These are phyloP conservation scores for Mastacembelus armatus DNA, from an alignment of 2,797 vertebrate genomes.

Conservation along the genomic window DNA sequence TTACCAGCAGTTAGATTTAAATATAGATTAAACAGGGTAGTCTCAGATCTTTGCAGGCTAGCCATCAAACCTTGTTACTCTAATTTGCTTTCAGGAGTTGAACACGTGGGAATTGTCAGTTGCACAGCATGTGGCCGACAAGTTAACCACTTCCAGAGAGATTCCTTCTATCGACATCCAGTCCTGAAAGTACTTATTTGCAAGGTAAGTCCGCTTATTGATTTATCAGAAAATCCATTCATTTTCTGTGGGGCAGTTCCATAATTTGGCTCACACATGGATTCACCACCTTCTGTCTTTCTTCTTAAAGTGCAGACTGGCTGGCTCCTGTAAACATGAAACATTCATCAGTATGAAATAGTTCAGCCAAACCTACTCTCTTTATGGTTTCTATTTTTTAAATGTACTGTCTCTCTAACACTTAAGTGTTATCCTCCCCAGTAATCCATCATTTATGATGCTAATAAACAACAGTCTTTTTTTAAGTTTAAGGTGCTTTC, in stretches of 20 bases:
- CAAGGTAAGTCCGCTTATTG: constrained; percentile 86
- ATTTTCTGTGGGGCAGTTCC: background rate
- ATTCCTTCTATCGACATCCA: constrained; percentile 95
- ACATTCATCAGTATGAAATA: background rate
- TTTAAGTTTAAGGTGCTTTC: too few relatives aligned
- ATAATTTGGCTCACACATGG: background rate
- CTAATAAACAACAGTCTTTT: too few relatives aligned
- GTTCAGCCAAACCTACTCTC: background rate
- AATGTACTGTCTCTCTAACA: background rate
- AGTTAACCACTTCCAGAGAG: constrained; percentile 97
- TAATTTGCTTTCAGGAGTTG: constrained; percentile 84
- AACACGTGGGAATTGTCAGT: constrained; percentile 93
- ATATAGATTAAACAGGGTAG: background rate
- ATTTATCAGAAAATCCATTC: background rate
- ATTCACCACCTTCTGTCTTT: background rate
- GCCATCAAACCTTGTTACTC: background rate
- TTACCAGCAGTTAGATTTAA: background rate
- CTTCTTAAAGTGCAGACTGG: background rate
- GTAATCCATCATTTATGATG: background rate
- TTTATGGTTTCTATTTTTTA: background rate
- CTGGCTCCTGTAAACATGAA: background rate
- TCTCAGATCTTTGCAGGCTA: background rate
- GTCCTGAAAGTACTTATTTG: constrained; percentile 97
- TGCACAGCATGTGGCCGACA: constrained; percentile 98
- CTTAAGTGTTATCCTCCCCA: too few relatives aligned